Percentiles rank a stretch among this genome's conserved stretches.
Conservation (phyloP, 2,888 invertebrate species). For the Drosophila birchii region DNA sequence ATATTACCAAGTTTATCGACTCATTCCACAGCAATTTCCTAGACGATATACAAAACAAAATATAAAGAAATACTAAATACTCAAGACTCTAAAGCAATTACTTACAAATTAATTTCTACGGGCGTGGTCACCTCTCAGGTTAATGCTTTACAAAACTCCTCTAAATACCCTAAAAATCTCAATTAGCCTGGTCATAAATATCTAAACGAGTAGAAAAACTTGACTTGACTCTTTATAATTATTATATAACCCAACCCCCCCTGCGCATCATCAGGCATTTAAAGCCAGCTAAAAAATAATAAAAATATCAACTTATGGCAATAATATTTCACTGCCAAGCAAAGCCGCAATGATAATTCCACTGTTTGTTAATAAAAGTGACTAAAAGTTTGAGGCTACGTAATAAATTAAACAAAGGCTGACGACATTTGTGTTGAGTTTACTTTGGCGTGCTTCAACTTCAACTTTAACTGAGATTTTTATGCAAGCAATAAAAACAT, state of each 20-base stretch:
- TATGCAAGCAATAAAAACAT: conserved; percentile 26
- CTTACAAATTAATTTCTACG: neutral
- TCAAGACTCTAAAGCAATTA: neutral
- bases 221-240: conserved; percentile 5
- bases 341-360: conserved; percentile 20
- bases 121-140: conserved; percentile 7
- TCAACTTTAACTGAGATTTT: conserved; percentile 39
- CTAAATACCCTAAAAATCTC: conserved; percentile 1
- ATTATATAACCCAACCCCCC: conserved; percentile 38
- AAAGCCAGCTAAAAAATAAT: conserved; percentile 19
- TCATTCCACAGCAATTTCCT: conserved; percentile 15
- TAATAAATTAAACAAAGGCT: conserved; percentile 61
- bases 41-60: neutral
- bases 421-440: conserved; percentile 40
- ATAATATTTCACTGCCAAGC: conserved; percentile 25
- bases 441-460: conserved; percentile 45
- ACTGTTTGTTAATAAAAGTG: conserved; percentile 21
- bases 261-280: conserved; percentile 37
- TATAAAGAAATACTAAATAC: neutral
- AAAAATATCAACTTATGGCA: conserved; percentile 24
- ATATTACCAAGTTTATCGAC: conserved; percentile 10
- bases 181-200: conserved; percentile 35
- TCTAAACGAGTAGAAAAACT: neutral
- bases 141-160: neutral
- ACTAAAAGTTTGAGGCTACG: conserved; percentile 30